Evolutionary conservation across 2,113 vertebrate species (phyloP), one percentile per base, ranked within the genome.

Genomic region (Cephalopterus ornatus): DNA sequence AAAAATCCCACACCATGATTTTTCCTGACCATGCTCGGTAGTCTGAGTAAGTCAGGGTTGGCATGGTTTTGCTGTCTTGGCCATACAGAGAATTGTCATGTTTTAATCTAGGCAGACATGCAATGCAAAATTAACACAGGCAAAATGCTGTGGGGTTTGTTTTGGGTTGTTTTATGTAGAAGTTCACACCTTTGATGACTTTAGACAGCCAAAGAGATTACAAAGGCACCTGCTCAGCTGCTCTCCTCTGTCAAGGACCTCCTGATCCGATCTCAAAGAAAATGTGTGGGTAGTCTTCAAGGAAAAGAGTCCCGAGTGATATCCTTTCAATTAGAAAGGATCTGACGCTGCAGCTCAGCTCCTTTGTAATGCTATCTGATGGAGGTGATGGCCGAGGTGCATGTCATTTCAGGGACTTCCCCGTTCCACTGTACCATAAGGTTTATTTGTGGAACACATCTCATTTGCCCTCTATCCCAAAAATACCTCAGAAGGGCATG

Each of bases 211-310:
- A 83, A 74, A 49, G 0, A 93, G 81, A 96, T 92, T 92, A 88
- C 42, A 95, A 85, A 92, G 56, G 33, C 91, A 94, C 39, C 59
- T 88, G 59, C 77, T 95, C 49, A 91, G 80, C 76, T 91, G 21
- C 73, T 82, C 73, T 92, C 75, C 73, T 84, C 84, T 67, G 46
- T 58, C 35, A 71, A 77, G 28, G 83, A 89, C 61, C 77, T 95
- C 66, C 39, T 52, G 77, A 96, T 74, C 74, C 65, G 74, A 92
- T 95, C 86, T 92, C 91, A 93, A 95, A 93, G 93, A 50, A 79
- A 73, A 63, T 28, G 92, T 59, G 85, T 94, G 92, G 92, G 92
- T 21, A 90, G 90, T 88, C 75, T 94, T 92, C 92, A 94, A 92
- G 71, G 59, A 94, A 70, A 18, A 66, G 76, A 93, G 63, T 84